A percentile compares a stretch with the other conserved stretches of the same genome.
phyloP scores from a whole-genome alignment of 2,888 invertebrate species.

The Coleophora deauratella region DNA sequence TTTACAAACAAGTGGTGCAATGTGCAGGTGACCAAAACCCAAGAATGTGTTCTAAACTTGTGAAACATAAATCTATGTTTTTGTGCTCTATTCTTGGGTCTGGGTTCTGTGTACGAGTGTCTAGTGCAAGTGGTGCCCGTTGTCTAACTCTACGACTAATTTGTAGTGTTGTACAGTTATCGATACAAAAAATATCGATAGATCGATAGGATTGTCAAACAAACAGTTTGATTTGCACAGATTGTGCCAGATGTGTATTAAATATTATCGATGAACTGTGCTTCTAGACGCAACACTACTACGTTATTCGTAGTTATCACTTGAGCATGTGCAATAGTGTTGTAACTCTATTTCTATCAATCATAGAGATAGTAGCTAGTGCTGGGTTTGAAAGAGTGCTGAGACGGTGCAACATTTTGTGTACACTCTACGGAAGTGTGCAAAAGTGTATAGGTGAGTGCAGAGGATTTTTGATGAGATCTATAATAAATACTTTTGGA shows the following conservation, averaged over 20 bases:
- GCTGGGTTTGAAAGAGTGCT: constrained; percentile 48
- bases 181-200: too few species aligned
- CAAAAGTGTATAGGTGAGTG: constrained; percentile 63
- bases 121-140: constrained; percentile 47
- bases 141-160: neutral
- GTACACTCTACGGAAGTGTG: constrained; percentile 54
- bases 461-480: constrained; percentile 56
- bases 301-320: neutral
- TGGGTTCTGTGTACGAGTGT: constrained; percentile 52
- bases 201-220: too few species aligned
- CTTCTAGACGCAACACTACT: too few species aligned
- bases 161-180: constrained; percentile 5
- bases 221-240: too few species aligned
- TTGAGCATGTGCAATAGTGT: constrained; percentile 19
- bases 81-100: constrained; percentile 44
- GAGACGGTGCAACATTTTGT: constrained; percentile 48
- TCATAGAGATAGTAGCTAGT: constrained; percentile 58
- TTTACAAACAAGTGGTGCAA: constrained; percentile 5
- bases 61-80: constrained; percentile 13
- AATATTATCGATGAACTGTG: too few species aligned
- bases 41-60: constrained; percentile 24
- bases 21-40: constrained; percentile 21
- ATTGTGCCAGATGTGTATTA: too few species aligned
- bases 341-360: constrained; percentile 60
- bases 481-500: too few species aligned